phyloP scores from a whole-genome alignment of 2,888 invertebrate species.

The Acrobasis repandana region DNA sequence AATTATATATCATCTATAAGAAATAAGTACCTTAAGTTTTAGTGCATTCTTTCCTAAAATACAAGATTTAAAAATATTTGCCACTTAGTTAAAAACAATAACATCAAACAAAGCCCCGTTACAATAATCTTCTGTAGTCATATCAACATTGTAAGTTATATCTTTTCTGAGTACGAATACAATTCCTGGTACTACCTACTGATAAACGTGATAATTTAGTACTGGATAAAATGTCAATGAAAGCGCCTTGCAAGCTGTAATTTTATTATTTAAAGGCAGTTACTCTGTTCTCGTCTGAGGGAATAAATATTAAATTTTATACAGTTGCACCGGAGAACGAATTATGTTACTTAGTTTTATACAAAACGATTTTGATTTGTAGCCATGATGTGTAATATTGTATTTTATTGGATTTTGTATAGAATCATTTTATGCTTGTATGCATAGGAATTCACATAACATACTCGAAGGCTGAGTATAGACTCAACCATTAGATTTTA shows the following conservation, averaged over 20 bases:
- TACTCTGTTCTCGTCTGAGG: conserved; percentile 10
- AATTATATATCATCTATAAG: no score
- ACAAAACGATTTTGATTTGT: background rate
- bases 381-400: no score
- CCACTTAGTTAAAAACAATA: conserved; percentile 8
- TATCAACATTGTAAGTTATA: conserved; percentile 9
- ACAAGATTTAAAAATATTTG: background rate
- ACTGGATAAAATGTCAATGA: conserved; percentile 15
- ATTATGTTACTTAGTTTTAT: conserved; percentile 3
- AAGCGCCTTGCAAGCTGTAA: conserved; percentile 9
- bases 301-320: conserved; percentile 16
- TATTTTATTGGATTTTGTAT: no score
- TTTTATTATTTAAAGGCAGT: conserved; percentile 15
- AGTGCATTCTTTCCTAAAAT: no score
- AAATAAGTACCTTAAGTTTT: no score
- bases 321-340: conserved; percentile 2
- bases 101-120: background rate
- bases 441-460: no score
- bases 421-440: no score
- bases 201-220: conserved; percentile 18
- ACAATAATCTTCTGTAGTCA: conserved; percentile 34
- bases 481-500: no score
- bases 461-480: no score
- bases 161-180: conserved; percentile 12
- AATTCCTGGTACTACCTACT: conserved; percentile 11